Base-by-base conservation (phyloP, 2,113 vertebrate genomes). In the Physeter macrocephalus region DNA sequence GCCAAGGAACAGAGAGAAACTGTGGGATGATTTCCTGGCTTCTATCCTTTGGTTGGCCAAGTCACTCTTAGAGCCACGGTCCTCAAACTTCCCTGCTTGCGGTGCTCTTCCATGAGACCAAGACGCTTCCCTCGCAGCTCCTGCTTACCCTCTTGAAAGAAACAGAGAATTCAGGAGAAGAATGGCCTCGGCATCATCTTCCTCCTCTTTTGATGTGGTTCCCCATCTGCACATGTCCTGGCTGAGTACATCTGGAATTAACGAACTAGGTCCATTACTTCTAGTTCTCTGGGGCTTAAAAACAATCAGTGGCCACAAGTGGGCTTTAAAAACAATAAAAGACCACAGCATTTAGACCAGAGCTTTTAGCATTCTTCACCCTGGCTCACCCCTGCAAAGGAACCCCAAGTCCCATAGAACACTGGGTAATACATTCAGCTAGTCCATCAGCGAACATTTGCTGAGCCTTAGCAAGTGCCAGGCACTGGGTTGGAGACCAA, bases 231-330 rank as follows among this genome's bases (percentile, higher is more conserved):
- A 86, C 74, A 95, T 93, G 96, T 94, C 96, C 90, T 90, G 43
- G 61, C 75, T 92, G 89, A 85, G 54, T 29, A 49, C 96, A 94
- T 97, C 93, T 97, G 96, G 96, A 96, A 43, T 74, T 88, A 90
- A 88, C n/a, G 9, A 90, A 86, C 71, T 36, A 78, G 72, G 77
- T 90, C 90, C 92, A 62, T 95, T 88, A 62, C 23, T 90, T 84
- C 52, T n/a, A 74, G 61, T 29, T 54, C 64, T 97, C 36, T 1
- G 1, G 93, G 82, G 41, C 57, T 96, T 82, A 66, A 77, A 89
- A 83, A 91, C 71, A 90, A 90, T 75, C 52, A 64, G 74, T 93
- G 74, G 54, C 87, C 87, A 95, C 80, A 69, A 86, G 66, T 75
- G 41, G 84, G 21, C 77, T 96, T 93, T 92, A 43, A 88, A 88